These are phyloP conservation scores for Dendroctonus ponderosae DNA, from an alignment of 1,140 invertebrate species.

Conservation along the genomic window DNA sequence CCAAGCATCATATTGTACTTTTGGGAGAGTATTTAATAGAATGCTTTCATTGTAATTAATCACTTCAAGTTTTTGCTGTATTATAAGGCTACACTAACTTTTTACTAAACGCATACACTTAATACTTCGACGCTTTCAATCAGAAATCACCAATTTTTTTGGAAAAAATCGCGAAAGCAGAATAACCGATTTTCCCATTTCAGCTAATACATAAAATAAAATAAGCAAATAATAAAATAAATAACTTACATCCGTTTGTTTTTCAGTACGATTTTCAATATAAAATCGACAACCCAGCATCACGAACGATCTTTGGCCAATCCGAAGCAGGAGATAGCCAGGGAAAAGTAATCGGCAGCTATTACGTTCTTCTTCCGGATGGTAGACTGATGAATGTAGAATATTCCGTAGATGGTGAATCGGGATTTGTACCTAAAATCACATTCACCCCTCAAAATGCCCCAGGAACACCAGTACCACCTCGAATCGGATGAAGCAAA, in stretches of 20 bases:
- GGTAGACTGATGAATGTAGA: constrained; percentile 67
- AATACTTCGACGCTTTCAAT: too few relatives aligned
- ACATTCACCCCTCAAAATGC: constrained; percentile 50
- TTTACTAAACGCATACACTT: not conserved
- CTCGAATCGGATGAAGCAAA: too few relatives aligned
- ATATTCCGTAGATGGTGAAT: constrained; percentile 65
- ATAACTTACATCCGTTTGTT: not conserved
- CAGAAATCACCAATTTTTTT: too few relatives aligned
- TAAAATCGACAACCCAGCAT: constrained; percentile 67
- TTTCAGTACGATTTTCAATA: constrained; percentile 69
- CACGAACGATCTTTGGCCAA: constrained; percentile 63
- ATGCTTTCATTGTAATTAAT: too few relatives aligned
- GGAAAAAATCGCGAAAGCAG: too few relatives aligned
- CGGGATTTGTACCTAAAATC: constrained; percentile 68
- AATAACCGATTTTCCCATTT: too few relatives aligned
- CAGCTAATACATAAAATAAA: too few relatives aligned
- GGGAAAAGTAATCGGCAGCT: constrained; percentile 62
- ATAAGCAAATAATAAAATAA: too few relatives aligned
- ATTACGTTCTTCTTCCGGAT: constrained; percentile 66
- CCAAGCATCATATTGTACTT: too few relatives aligned
- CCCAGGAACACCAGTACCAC: constrained; percentile 14
- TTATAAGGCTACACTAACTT: not conserved
- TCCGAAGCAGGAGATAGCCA: constrained; percentile 62
- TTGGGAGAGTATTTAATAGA: too few relatives aligned
- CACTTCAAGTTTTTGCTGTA: not conserved